Conservation (phyloP, 2,113 vertebrate genomes). For the Spizaetus ornatus region DNA sequence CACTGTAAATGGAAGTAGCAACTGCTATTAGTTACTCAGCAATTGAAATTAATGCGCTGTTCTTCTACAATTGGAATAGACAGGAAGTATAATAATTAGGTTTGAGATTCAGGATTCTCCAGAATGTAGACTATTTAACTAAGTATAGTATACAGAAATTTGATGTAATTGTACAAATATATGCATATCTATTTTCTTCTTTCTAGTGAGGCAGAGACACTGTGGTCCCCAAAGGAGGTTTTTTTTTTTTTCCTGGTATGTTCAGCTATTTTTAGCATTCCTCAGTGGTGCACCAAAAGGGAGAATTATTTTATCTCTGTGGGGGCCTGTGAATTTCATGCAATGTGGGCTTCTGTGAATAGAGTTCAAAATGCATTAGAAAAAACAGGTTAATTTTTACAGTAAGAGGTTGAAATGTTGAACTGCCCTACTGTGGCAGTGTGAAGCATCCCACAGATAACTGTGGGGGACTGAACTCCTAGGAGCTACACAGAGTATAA, state of each 20-base stretch:
- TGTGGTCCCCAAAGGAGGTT: background rate
- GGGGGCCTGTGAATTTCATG: slow-evolving; percentile 20
- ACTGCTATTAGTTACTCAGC: background rate
- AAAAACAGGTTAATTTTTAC: slow-evolving; percentile 50
- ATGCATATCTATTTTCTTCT: background rate
- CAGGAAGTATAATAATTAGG: background rate
- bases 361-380: slow-evolving; percentile 16
- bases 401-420: slow-evolving; percentile 13
- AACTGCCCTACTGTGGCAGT: background rate
- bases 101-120: background rate
- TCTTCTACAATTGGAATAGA: background rate
- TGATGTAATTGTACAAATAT: background rate
- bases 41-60: background rate
- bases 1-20: background rate
- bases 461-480: background rate
- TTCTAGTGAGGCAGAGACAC: background rate
- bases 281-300: background rate
- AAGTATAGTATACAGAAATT: background rate
- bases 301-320: slow-evolving; percentile 39
- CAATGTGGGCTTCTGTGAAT: background rate
- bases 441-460: background rate
- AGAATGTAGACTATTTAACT: background rate
- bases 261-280: slow-evolving; percentile 41
- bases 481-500: background rate
- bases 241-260: background rate